Evolutionary conservation across 2,797 vertebrate genomes (phyloP), one percentile per base, ranked within the genome.

Genomic region (Champsocephalus esox): DNA sequence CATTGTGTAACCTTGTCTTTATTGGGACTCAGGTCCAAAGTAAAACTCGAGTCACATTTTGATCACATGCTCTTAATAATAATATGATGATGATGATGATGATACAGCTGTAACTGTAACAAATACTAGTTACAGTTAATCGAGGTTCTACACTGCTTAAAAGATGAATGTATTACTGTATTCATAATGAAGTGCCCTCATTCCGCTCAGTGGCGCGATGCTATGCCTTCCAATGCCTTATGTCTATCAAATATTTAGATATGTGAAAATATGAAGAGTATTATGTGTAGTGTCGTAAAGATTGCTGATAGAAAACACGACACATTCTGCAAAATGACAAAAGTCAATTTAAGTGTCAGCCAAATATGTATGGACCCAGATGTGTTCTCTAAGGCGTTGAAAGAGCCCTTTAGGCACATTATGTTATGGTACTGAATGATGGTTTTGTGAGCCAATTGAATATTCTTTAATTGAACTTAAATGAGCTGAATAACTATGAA

Each of bases 211-310:
- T 64, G 66, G 51, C 79, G 66, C 65, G 28, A 62, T 73, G 67
- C 46, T 64, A 62, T 76, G 69, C 82, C 54, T 63, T 79, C 38
- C 13, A 45, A 62, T 83, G 86, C 84, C 88, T 90, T 87, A 45
- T 72, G 49, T 73, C 49, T 73, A 69, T 72, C 12, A 46, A 28
- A 68, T 56, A 9, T 71, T 65, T 49, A 55, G 41, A 59, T 70
- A 54, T 73, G 55, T 82, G 60, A 32, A 14, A 21, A 54, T 10
- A 43, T 51, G 19, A 43, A 41, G 34, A 38, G 34, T 38, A 38
- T 38, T 9, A 38, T 38, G 34, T 38, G 34, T 9, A 38, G 0
- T 38, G 49, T 61, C 14, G 56, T 43, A 7, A 70, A 77, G 5
- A 16, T 0, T 59, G 49, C 43, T 55, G 8, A 28, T 34, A 38